Conservation (phyloP, 53 echinoderm and acorn worm species). For the Echinometra lucunter region DNA sequence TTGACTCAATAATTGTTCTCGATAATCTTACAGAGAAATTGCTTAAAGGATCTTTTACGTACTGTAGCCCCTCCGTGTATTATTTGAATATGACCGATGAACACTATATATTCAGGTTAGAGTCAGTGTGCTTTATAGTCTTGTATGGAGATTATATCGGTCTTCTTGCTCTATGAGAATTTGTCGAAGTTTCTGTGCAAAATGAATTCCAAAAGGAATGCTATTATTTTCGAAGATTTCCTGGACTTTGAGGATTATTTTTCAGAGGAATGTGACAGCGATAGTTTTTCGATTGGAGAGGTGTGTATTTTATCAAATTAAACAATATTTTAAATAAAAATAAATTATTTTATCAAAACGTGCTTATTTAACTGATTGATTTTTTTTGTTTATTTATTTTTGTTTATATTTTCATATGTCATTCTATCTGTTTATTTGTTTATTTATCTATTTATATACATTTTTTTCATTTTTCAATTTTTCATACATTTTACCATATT, state of each 20-base stretch:
- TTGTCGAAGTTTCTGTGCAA: background rate
- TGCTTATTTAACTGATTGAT: too few species aligned
- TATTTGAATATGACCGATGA: background rate
- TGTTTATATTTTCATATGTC: too few species aligned
- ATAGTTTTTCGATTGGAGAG: background rate
- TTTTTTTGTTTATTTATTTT: too few species aligned
- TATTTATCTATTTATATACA: too few species aligned
- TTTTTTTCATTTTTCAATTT: too few species aligned
- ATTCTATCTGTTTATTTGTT: too few species aligned
- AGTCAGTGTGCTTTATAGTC: background rate
- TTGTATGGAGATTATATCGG: background rate
- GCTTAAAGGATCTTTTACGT: background rate
- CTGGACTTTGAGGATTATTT: background rate
- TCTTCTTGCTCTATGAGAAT: background rate
- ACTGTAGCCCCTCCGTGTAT: background rate
- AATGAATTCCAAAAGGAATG: conserved; percentile 28
- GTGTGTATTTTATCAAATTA: background rate
- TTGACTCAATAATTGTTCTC: background rate
- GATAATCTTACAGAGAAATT: background rate
- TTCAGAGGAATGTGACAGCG: background rate
- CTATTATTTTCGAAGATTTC: background rate
- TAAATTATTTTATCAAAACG: too few species aligned
- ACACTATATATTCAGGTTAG: background rate
- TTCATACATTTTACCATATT: too few species aligned
- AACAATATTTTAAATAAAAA: too few species aligned